Conservation (phyloP, 2,797 vertebrate species). For the Harpagifer antarcticus region DNA sequence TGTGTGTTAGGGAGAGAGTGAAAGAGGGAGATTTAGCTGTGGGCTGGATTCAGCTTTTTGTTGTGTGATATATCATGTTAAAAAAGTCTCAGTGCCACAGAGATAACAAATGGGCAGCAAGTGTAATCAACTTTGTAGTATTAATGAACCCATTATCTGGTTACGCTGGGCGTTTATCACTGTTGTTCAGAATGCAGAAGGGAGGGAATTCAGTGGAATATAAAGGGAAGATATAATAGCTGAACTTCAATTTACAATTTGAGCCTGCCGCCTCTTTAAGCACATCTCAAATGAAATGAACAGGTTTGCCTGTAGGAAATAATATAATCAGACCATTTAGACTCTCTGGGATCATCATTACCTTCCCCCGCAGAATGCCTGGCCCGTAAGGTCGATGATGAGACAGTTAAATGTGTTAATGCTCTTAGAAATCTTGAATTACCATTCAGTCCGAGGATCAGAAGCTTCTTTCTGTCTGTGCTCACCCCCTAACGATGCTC, state of each 20-base stretch:
- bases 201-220: constrained; percentile 33
- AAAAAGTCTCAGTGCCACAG: constrained; percentile 56
- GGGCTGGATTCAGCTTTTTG: constrained; percentile 56
- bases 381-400: constrained; percentile 26
- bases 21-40: constrained; percentile 44
- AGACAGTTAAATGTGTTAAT: constrained; percentile 53
- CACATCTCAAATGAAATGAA: constrained; percentile 29
- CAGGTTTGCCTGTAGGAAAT: constrained; percentile 31
- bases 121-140: constrained; percentile 58
- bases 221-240: constrained; percentile 21
- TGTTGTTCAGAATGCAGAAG: constrained; percentile 28
- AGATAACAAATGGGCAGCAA: constrained; percentile 64
- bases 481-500: constrained; percentile 4
- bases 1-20: constrained; percentile 37
- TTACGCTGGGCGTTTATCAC: constrained; percentile 36
- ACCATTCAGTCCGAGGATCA: constrained; percentile 24
- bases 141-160: constrained; percentile 61
- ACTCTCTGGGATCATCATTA: constrained; percentile 37
- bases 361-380: constrained; percentile 17
- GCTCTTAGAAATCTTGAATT: constrained; percentile 35
- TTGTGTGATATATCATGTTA: constrained; percentile 63
- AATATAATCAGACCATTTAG: constrained; percentile 43
- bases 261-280: constrained; percentile 32
- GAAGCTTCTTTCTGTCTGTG: constrained; percentile 9
- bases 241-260: constrained; percentile 36